These are phyloP conservation scores for Drosophila anomelani DNA, from an alignment of 2,888 invertebrate species.

Conservation along the genomic window DNA sequence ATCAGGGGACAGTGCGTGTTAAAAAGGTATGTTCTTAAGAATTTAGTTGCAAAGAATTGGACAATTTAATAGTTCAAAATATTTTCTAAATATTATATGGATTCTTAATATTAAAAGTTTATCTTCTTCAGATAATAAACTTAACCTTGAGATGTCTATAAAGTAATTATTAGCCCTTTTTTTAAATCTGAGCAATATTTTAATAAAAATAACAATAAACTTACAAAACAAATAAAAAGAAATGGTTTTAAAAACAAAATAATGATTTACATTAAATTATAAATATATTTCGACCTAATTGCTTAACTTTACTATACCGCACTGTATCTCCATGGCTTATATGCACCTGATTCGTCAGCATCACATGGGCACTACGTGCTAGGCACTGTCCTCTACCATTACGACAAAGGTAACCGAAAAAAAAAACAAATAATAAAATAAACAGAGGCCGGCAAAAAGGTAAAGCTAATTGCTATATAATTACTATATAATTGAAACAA, in stretches of 20 bases:
- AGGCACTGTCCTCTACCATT: slow-evolving; percentile 21
- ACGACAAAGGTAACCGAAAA: slow-evolving; percentile 10
- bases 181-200: neutral
- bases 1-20: slow-evolving; percentile 12
- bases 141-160: no score
- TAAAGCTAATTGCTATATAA: slow-evolving; percentile 74
- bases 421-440: neutral
- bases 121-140: neutral
- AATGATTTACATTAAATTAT: neutral
- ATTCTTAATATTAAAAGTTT: neutral
- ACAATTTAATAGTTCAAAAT: neutral
- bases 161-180: neutral
- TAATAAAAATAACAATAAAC: no score
- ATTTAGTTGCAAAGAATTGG: neutral
- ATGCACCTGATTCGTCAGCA: slow-evolving; percentile 50
- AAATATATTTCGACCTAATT: neutral
- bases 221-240: no score
- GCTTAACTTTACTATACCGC: slow-evolving; percentile 3
- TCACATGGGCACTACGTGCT: slow-evolving; percentile 46
- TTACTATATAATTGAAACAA: slow-evolving; percentile 61
- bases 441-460: slow-evolving; percentile 16
- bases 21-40: neutral
- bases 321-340: slow-evolving; percentile 9
- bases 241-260: no score
- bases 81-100: neutral